Evolutionary conservation across 2,797 vertebrate genomes (phyloP), one percentile per base, ranked within the genome.

Genomic region (Varecia variegata): DNA sequence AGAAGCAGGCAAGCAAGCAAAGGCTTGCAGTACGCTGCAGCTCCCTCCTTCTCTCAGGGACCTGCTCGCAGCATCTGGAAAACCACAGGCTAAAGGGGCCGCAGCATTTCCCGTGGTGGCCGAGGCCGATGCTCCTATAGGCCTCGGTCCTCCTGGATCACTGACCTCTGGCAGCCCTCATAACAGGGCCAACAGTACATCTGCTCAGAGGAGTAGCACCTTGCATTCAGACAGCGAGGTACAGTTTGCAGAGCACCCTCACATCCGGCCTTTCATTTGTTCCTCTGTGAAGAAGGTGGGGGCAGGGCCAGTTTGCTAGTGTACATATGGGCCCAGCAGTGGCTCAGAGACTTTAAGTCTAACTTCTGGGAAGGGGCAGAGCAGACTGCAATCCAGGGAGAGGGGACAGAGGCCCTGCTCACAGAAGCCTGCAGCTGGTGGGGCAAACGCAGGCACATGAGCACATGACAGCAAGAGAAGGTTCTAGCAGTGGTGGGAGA

Each of bases 81-180:
- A 89, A 58, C 73, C 86, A 85, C 58, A 21, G 52, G 40, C 80
- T 70, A 35, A 80, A 13, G 65, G 62, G n/a, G 62, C 47, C 0
- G 1, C 58, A 74, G 65, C 47, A 32, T 68, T 76, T 95, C 89
- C 96, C 96, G 40, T 91, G 81, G n/a, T 79, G 67, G 32, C 80
- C 0, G 38, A 91, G 79, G 25, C 47, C 52, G 58, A 38, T 7
- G 27, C 43, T 68, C 23, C 47, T 8, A 11, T 0, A 71, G 88
- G 13, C 92, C 47, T 56, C 65, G 67, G 45, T 90, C 56, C 50
- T 90, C 32, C 54, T 79, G 74, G 38, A 40, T 76, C 74, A 45
- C 60, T 50, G 43, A 70, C 43, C 20, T 32, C 43, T n/a, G 27
- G 73, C 85, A 8, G 4, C 38, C 15, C 17, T 6, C 11, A 3